Percentiles rank a stretch among this genome's conserved stretches.
These are phyloP conservation scores for Candidula unifasciata DNA, from an alignment of 2,888 invertebrate species.

Conservation along the genomic window DNA sequence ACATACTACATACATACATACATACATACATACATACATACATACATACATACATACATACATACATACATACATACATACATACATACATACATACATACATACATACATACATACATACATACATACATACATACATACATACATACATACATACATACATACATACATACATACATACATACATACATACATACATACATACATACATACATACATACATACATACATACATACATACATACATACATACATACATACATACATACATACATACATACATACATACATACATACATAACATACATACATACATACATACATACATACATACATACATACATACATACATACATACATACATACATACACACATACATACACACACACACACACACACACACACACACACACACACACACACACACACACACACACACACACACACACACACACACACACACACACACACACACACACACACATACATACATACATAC, in stretches of 20 bases:
- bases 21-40: neutral
- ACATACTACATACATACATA: neutral
- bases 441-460: neutral
- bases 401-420: neutral
- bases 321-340: constrained; percentile 24
- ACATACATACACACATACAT: no score
- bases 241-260: constrained; percentile 19
- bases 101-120: neutral
- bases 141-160: neutral
- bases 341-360: neutral
- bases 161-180: constrained; percentile 24
- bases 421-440: no score
- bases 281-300: neutral
- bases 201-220: constrained; percentile 22
- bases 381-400: no score
- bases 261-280: neutral
- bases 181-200: constrained; percentile 11
- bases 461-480: no score
- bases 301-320: constrained; percentile 11
- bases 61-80: neutral
- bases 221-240: constrained; percentile 13
- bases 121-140: neutral
- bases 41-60: neutral
- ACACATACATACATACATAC: no score
- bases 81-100: neutral